Evolutionary conservation across 23 tunicate genomes (phyloP), one percentile per base, ranked within the genome.

Genomic region (Diplosoma virens): DNA sequence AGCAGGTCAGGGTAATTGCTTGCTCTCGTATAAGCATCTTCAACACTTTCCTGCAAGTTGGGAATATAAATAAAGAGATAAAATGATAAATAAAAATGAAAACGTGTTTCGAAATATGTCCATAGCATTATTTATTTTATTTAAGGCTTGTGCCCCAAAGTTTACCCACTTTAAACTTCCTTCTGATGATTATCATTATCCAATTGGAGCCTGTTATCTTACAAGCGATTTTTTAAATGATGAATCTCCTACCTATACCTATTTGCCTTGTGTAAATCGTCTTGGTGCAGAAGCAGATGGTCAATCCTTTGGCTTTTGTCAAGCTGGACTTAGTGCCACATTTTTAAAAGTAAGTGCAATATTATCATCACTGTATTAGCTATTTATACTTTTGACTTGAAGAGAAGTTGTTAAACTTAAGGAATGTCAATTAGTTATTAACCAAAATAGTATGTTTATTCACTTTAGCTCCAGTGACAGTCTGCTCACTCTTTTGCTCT

Each of bases 271-370:
- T 30, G 33, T 35, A 2, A 32, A 36, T 53, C 29, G 27, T 18
- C 30, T 70, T 7, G 85, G 90, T 23, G 9, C 75, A 0, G 20
- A 66, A 14, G 78, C 70, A 52, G 52, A 82, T 72, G 97, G 85
- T 1, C 86, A 79, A 11, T 1, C 25, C 0, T 78, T 73, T 53
- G 74, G 82, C 22, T 76, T 63, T 22, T 90, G 97, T 58, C 85
- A 90, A 59, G 86, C 88, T 46, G 97, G 97, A 0, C 84, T 90
- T 47, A 78, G 86, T 46, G 85, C 89, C 1, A 55, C 89, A 3
- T 90, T 90, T 73, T 54, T 84, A 6, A 82, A 82, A 88, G 96
- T 89, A 23, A 59, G 21, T 18, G 18, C 27, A 7, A 4, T 65
- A 17, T 56, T 18, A 9, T 45, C 52, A 9, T 16, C 52, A 9